These are phyloP conservation scores for Lepetodrilus schrolli DNA, from an alignment of 2,888 invertebrate genomes.

Conservation along the genomic window DNA sequence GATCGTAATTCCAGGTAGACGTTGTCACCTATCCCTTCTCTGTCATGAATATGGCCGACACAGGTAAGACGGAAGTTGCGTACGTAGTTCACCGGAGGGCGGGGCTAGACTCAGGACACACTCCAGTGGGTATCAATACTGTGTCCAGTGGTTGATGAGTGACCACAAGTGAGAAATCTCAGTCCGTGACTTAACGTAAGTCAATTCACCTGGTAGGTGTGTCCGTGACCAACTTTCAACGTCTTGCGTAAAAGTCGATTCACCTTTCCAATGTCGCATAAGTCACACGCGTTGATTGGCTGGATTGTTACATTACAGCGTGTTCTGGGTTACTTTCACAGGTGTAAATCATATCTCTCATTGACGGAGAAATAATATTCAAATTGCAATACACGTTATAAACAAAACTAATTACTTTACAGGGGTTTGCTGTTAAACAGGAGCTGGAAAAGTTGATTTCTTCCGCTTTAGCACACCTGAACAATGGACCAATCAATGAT, in stretches of 20 bases:
- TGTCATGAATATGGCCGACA: neutral
- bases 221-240: neutral
- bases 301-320: neutral
- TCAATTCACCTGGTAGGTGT: neutral
- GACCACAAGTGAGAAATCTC: neutral
- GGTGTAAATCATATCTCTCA: too few species aligned
- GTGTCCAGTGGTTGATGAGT: too few species aligned
- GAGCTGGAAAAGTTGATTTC: too few species aligned
- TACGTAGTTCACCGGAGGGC: conserved; percentile 7
- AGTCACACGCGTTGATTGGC: neutral
- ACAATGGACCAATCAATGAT: neutral
- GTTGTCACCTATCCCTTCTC: too few species aligned
- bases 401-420: too few species aligned
- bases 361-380: neutral
- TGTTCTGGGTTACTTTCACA: too few species aligned
- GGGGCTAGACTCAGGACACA: neutral
- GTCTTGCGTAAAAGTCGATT: neutral
- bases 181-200: neutral
- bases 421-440: too few species aligned
- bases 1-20: too few species aligned
- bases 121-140: conserved; percentile 7
- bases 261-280: neutral
- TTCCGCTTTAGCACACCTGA: neutral
- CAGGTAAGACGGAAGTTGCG: conserved; percentile 29
- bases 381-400: too few species aligned